Evolutionary conservation across 2,113 vertebrate genomes (phyloP), one percentile per base, ranked within the genome.

Genomic region (Bagarius yarrelli): DNA sequence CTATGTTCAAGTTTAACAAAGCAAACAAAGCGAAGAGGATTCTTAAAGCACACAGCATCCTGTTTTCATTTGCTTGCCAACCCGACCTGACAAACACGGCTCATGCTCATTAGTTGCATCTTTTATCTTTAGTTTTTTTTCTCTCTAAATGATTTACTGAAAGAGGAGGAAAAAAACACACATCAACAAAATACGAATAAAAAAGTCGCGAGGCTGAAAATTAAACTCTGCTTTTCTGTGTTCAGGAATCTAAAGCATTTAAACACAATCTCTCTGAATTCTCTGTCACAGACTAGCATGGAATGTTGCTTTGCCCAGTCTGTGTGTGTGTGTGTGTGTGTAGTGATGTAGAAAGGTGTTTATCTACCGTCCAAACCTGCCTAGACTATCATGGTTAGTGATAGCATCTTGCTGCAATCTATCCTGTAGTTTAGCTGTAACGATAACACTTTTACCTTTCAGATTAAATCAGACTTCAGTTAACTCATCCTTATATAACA

Each of bases 221-320:
- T 64, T 69, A 61, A 32, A 3, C 40, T 66, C 13, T 67, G 25
- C 40, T 76, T 25, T 34, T 8, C 19, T 77, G 44, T 30, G 32
- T 52, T 59, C 44, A 57, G 23, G 60, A 78, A 72, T 78, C 74
- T 70, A 82, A 81, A 83, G 74, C 44, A 72, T n/a, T 83, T 75
- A 73, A 47, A 44, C 40, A n/a, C 44, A 25, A 36, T 84, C 50
- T 59, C 60, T 57, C 14, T 76, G 72, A 72, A 57, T 81, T 73
- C 8, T n/a, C 60, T 11, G n/a, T 23, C 64, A 23, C 67, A 32
- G 3, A 12, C 61, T 56, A 34, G 73, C 64, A 64, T 80, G 77
- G 80, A 80, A 80, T 78, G 61, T 72, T 80, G 71, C 76, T 44
- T 25, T 57, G 52, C 60, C 3, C 12, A n/a, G 76, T 80, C 34